Evolutionary conservation across 2,113 vertebrate genomes (phyloP), one percentile per base, ranked within the genome.

Genomic region (Odocoileus hemionus): DNA sequence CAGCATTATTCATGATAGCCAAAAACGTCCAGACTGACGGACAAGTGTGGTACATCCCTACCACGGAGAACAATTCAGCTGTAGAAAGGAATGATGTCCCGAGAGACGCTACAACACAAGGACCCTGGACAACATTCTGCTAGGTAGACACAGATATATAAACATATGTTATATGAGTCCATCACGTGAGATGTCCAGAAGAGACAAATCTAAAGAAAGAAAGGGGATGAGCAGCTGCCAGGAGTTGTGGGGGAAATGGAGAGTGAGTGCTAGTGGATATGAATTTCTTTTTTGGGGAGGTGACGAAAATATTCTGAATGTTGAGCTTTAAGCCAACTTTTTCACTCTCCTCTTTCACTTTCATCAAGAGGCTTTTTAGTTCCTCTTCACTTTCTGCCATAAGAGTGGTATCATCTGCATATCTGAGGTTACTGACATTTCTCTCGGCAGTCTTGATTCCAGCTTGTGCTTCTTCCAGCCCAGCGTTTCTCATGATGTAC

Each of bases 21-120:
- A 17, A 3, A 26, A 23, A 19, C 5, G 36, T 9, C 76, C 76
- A 50, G 1, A 5, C 58, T 21, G 84, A 52, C 0, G 9, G 52
- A 45, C 28, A n/a, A 26, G 9, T 2, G 23, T 2, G 23, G 13
- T 4, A 5, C 0, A 4, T 15, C 47, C 47, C 50, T 17, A 26
- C 76, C 2, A 2, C 0, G 7, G 21, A 5, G 11, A 15, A 10
- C 5, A 3, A 2, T 3, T 3, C 28, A 36, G 93, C 58, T 23
- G 1, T 2, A 23, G 5, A 21, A 13, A 80, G 58, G 39, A 16
- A 3, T 15, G 54, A 5, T 0, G 7, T 7, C 2, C 25, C 1
- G 1, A 36, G 3, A 19, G 12, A 57, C 0, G 3, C 76, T 21
- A 2, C 11, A 1, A 14, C 47, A 7, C 5, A 11, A 67, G 3